Evolutionary conservation across 2,888 invertebrate genomes (phyloP).

Genomic region (Agrypnus murinus): DNA sequence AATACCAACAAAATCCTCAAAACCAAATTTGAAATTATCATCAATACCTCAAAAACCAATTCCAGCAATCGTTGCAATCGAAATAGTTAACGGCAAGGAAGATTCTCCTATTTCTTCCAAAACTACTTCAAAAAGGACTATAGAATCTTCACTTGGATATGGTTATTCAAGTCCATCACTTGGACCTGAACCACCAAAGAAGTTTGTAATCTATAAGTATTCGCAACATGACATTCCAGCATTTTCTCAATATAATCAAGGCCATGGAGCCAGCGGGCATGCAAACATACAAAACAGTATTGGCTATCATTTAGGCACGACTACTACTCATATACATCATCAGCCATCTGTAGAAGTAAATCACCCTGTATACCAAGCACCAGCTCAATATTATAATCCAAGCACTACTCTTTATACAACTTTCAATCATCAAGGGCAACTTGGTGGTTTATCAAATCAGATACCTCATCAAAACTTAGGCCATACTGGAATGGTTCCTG

Average conservation of each 20-base stretch:
- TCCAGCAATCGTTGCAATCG: conserved; percentile 77
- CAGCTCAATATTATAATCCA: conserved; percentile 50
- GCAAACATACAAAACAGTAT: conserved; percentile 61
- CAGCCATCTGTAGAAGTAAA: background rate
- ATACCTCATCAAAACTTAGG: conserved; percentile 70
- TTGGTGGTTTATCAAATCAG: conserved; percentile 72
- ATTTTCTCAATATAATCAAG: background rate
- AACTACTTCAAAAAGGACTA: conserved; percentile 79
- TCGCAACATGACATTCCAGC: conserved; percentile 79
- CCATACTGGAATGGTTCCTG: conserved; percentile 72
- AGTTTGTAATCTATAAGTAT: conserved; percentile 81
- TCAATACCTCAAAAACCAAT: conserved; percentile 60
- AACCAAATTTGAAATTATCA: conserved; percentile 13
- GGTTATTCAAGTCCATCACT: conserved; percentile 75
- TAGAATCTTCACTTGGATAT: conserved; percentile 83
- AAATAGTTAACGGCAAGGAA: conserved; percentile 76
- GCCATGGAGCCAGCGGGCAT: conserved; percentile 40
- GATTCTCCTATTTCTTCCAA: conserved; percentile 65
- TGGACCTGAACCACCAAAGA: conserved; percentile 69
- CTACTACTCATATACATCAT: background rate
- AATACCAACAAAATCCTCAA: conserved; percentile 11
- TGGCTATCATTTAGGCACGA: conserved; percentile 60
- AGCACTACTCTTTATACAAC: conserved; percentile 67
- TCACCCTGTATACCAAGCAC: conserved; percentile 11
- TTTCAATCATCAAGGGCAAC: conserved; percentile 68